Percentiles rank a stretch among this genome's conserved stretches.
phyloP scores from a whole-genome alignment of 2,888 invertebrate genomes.

The Endomychus coccineus region DNA sequence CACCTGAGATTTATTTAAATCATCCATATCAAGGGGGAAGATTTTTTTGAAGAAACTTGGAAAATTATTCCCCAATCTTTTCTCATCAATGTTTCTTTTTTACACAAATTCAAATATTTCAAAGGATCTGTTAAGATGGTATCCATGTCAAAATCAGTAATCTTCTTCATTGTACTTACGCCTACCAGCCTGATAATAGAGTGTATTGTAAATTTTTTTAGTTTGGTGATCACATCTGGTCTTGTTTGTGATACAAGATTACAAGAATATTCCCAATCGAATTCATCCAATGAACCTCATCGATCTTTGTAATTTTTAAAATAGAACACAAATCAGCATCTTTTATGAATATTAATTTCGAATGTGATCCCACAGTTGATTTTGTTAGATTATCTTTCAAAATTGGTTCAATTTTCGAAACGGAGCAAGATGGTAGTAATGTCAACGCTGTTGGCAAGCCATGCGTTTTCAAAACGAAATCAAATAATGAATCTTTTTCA shows the following conservation, averaged over 20 bases:
- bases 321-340: conserved; percentile 14
- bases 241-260: conserved; percentile 14
- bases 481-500: conserved; percentile 12
- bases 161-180: conserved; percentile 16
- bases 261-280: conserved; percentile 13
- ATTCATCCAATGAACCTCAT: conserved; percentile 8
- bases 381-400: conserved; percentile 10
- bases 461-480: conserved; percentile 6
- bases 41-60: conserved; percentile 9
- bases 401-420: conserved; percentile 14
- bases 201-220: conserved; percentile 16
- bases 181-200: conserved; percentile 10
- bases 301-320: conserved; percentile 12
- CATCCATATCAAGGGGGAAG: conserved; percentile 6
- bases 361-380: conserved; percentile 13
- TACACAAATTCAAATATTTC: conserved; percentile 9
- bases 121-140: conserved; percentile 12
- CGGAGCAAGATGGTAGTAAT: conserved; percentile 13
- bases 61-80: conserved; percentile 15
- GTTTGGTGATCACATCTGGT: conserved; percentile 14
- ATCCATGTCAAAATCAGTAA: conserved; percentile 7
- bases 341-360: conserved; percentile 14
- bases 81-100: conserved; percentile 11
- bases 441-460: conserved; percentile 12
- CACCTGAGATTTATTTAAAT: conserved; percentile 5